Conservation (phyloP, 2,888 invertebrate species). For the Leptura quadrifasciata region DNA sequence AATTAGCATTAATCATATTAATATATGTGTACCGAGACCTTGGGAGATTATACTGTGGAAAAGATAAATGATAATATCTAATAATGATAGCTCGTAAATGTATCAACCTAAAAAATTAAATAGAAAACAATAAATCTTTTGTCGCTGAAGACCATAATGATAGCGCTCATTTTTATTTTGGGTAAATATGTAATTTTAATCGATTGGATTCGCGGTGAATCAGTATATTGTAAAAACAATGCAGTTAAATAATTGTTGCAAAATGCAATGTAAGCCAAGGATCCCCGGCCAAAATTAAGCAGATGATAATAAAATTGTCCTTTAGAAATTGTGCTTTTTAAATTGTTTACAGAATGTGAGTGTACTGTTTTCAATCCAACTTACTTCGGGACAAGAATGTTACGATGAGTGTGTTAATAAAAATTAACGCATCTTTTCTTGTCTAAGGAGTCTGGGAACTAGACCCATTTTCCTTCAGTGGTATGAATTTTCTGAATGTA, state of each 20-base stretch:
- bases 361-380: not conserved
- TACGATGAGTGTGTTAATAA: too few relatives aligned
- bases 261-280: constrained; percentile 17
- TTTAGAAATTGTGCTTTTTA: not conserved
- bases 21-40: constrained; percentile 16
- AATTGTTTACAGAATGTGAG: not conserved
- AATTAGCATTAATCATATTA: constrained; percentile 29
- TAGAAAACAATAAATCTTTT: not conserved
- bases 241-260: constrained; percentile 5
- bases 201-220: not conserved
- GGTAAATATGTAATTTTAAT: not conserved
- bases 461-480: too few relatives aligned
- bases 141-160: not conserved
- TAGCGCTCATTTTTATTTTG: not conserved
- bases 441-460: too few relatives aligned
- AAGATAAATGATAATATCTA: constrained; percentile 5
- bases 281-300: not conserved
- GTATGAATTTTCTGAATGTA: too few relatives aligned
- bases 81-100: not conserved
- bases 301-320: constrained; percentile 5
- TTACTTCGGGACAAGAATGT: too few relatives aligned
- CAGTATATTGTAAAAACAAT: constrained; percentile 13
- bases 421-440: too few relatives aligned
- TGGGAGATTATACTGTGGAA: constrained; percentile 4
- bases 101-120: not conserved